Conservation (phyloP, 2,113 vertebrate species). For the Pterocles burchelli region DNA sequence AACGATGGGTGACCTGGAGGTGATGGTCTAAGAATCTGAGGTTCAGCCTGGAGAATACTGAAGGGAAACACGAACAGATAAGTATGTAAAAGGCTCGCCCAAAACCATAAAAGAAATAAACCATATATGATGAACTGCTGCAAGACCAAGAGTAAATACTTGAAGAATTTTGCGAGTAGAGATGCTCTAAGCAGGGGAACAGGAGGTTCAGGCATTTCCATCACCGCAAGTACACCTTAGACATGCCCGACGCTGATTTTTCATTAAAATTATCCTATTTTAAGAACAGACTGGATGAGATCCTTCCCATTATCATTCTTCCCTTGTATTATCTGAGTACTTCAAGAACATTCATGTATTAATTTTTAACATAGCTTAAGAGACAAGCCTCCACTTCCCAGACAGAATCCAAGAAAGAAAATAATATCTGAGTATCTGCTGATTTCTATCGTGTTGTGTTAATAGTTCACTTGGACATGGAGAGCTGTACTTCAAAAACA, state of each 20-base stretch:
- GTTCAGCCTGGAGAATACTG: background rate
- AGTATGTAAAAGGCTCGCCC: background rate
- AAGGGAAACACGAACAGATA: background rate
- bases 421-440: background rate
- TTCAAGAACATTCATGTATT: background rate
- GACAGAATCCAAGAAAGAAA: background rate
- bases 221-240: background rate
- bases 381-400: background rate
- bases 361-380: conserved; percentile 10
- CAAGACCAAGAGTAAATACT: background rate
- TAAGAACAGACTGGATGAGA: background rate
- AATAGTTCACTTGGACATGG: background rate
- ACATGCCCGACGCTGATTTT: background rate
- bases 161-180: background rate
- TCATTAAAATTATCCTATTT: background rate
- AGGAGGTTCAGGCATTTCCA: background rate
- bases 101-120: background rate
- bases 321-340: background rate
- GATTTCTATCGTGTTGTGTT: background rate
- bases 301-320: background rate
- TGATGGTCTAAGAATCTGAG: background rate
- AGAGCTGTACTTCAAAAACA: background rate
- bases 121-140: background rate
- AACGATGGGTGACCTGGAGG: accelerated
- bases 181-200: background rate